Evolutionary conservation across 2,888 invertebrate species (phyloP), one percentile per base, ranked within the genome.

Genomic region (Atrina japonica): DNA sequence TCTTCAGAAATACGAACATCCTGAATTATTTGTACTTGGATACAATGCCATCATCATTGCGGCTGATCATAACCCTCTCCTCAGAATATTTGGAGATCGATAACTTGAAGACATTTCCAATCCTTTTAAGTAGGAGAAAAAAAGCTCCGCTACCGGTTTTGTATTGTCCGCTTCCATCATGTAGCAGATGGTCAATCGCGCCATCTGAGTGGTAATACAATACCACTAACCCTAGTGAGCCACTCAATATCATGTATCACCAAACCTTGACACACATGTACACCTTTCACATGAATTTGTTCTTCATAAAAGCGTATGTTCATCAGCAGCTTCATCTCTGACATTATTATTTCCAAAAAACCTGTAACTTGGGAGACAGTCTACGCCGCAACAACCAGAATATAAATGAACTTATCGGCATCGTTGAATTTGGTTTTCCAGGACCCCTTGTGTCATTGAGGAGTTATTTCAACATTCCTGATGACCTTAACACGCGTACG

Each of bases 311-410:
- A n/a, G n/a, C n/a, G n/a, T n/a, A n/a, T n/a, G n/a, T n/a, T n/a
- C n/a, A n/a, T n/a, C n/a, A n/a, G n/a, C n/a, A 35, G 35, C 35
- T 35, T 35, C 35, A 7, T 35, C 64, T 2, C n/a, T 66, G 16
- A 18, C 9, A n/a, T 23, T n/a, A 9, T 18, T 64, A 2, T 35
- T n/a, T n/a, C 40, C 1, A 50, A 71, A 16, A 21, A 68, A 41
- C 76, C 66, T 6, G 49, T 80, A 35, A 82, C 76, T 29, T 80
- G 78, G 81, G 75, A 81, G 30, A 61, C 49, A 30, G 72, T 79
- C 11, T 64, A 75, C 11, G 60, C 59, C 9, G 74, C 68, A 6
- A 78, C 76, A 2, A n/a, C n/a, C n/a, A n/a, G n/a, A n/a, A n/a
- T n/a, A n/a, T n/a, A n/a, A n/a, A n/a, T n/a, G n/a, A n/a, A n/a